Base-by-base conservation (phyloP, 2,888 invertebrate species). In the Chironomus riparius region DNA sequence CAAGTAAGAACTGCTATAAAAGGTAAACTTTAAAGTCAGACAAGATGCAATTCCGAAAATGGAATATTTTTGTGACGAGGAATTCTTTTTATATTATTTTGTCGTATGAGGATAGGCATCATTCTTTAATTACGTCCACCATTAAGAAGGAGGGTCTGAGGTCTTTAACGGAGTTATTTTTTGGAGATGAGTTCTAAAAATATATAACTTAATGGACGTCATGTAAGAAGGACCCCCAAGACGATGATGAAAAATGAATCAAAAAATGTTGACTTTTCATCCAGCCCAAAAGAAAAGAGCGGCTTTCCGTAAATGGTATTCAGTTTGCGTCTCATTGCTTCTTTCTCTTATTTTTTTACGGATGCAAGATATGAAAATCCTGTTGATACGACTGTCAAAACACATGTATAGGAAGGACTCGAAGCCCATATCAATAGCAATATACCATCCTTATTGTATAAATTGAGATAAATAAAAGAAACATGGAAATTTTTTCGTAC, bases 1-100 rank as follows among this genome's bases (percentile, higher is more conserved):
- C 38, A 71, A 56, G 56, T 22, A n/a, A 15, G 24, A 56, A 56
- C 48, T 47, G 47, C 70, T 70, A 70, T 70, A 70, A 47, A 71
- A 56, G 56, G 71, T 47, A 48, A 47, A 71, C 2, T 12, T 7
- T 56, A n/a, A 18, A 65, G 22, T 22, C n/a, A 48, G 70, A 70
- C 12, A 15, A 28, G 22, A 71, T 72, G 72, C 72, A 72, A 72
- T 72, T 24, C 72, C 62, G 61, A 72, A 72, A 62, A 72, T 62
- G 72, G 72, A 28, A 21, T 48, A 13, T 38, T 38, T 38, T 38
- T 10, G 38, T 38, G 38, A 38, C 38, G 38, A 38, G 38, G 38
- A 38, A 38, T 38, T 38, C 38, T 38, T 38, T 10, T 38, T 38
- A 10, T 38, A 38, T 38, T 38, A 2, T 38, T 38, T 7, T 38